Conservation (phyloP, 2,888 invertebrate genomes). For the Dynastes maya region DNA sequence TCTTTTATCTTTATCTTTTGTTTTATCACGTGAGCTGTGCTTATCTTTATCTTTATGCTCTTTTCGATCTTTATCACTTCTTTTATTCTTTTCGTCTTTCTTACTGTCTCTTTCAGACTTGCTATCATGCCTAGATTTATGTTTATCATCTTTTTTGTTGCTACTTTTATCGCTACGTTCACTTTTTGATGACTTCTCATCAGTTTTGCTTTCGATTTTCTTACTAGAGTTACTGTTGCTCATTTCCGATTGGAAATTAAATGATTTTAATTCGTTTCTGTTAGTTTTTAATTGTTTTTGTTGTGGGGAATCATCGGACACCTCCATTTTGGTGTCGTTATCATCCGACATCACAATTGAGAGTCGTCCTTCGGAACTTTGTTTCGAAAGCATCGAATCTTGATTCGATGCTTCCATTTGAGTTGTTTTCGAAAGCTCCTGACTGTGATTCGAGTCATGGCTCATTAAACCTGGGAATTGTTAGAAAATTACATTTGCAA, state of each 20-base stretch:
- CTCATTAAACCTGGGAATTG: slow-evolving; percentile 70
- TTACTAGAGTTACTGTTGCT: slow-evolving; percentile 36
- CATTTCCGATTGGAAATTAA: slow-evolving; percentile 48
- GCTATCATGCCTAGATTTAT: slow-evolving; percentile 60
- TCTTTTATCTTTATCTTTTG: slow-evolving; percentile 54
- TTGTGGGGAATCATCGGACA: slow-evolving; percentile 61
- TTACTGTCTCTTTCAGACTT: slow-evolving; percentile 56
- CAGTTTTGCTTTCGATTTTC: slow-evolving; percentile 53
- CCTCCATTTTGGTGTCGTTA: slow-evolving; percentile 68
- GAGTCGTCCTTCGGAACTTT: slow-evolving; percentile 75
- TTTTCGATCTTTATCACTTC: slow-evolving; percentile 38
- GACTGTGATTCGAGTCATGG: slow-evolving; percentile 70
- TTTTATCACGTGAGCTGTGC: slow-evolving; percentile 55
- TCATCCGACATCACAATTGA: slow-evolving; percentile 73
- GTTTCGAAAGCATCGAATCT: slow-evolving; percentile 77
- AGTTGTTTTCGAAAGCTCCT: slow-evolving; percentile 56
- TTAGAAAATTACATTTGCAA: too few species aligned
- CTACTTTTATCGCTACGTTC: slow-evolving; percentile 60
- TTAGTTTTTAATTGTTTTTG: slow-evolving; percentile 47
- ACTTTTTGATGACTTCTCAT: slow-evolving; percentile 51
- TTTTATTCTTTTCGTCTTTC: slow-evolving; percentile 52
- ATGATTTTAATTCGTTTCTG: slow-evolving; percentile 45
- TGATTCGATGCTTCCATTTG: slow-evolving; percentile 71
- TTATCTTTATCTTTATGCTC: slow-evolving; percentile 56
- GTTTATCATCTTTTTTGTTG: slow-evolving; percentile 67